Evolutionary conservation across 2,888 invertebrate species (phyloP), one percentile per base, ranked within the genome.

Genomic region (Lasioglossum malachurum): DNA sequence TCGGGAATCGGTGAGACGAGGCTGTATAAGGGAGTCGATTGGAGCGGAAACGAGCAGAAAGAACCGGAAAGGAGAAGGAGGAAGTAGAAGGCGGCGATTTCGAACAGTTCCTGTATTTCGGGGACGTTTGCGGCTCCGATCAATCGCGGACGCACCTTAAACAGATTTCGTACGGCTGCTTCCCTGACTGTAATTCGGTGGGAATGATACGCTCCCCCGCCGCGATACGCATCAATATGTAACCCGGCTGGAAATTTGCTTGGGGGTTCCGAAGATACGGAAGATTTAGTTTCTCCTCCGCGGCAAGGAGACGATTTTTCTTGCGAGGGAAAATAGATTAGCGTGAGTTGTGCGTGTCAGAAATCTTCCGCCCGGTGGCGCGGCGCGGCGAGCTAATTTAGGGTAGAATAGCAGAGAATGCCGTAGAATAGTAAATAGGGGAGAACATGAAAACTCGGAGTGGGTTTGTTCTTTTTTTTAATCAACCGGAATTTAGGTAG

Each of bases 141-240:
- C 83, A 75, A 75, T 83, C 60, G 78, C 16, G 23, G 53, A 71
- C 75, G 38, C 75, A 49, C 57, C 73, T 72, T 78, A 23, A 44
- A 57, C 75, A 53, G 73, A 79, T 76, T 80, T 80, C 49, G 69
- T 67, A 38, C 73, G 57, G 49, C 57, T 46, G 60, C 60, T 80
- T 73, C 14, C 27, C 35, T 27, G 27, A 4, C 14, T 1, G 27
- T 80, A 77, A 76, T 67, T 60, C 35, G 44, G 7, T 35, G 35
- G 23, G 60, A 64, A 78, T 10, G 78, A 49, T 78, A 64, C 35
- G 53, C n/a, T 23, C 49, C n/a, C 27, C 44, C 31, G 23, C 35
- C 27, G 76, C 35, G 74, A 77, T 76, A 69, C 35, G 44, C 73
- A 80, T 83, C 85, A 64, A 35, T 76, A 60, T 35, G 60, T 23